Percentiles rank a stretch among this genome's conserved stretches.
phyloP scores from a whole-genome alignment of 2,797 vertebrate genomes.

The Limnodromus scolopaceus region DNA sequence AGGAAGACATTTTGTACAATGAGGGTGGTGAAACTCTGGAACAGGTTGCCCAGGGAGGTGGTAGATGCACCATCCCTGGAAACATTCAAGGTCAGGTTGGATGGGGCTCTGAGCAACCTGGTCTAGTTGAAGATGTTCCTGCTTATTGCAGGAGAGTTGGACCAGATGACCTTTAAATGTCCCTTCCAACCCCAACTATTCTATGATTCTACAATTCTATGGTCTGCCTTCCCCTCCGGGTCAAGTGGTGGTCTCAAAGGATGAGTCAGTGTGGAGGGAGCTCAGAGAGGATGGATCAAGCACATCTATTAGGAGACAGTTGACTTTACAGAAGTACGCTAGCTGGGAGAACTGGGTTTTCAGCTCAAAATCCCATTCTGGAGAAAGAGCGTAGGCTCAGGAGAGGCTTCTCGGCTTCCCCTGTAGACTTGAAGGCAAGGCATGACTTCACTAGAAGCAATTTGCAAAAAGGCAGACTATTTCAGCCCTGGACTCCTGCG shows the following conservation, averaged over 20 bases:
- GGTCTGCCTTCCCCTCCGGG: neutral
- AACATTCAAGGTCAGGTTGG: neutral
- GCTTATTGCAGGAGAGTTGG: neutral
- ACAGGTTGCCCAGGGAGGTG: neutral
- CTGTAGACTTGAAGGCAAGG: neutral
- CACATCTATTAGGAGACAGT: neutral
- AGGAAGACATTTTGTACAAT: neutral
- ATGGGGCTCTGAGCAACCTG: neutral
- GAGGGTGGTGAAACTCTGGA: neutral
- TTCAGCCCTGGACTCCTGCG: neutral
- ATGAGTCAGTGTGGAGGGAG: neutral
- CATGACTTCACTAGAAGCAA: neutral
- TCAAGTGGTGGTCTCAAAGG: fast-evolving
- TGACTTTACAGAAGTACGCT: neutral
- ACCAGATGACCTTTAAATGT: neutral
- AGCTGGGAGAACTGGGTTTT: neutral
- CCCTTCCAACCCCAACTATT: neutral
- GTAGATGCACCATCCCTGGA: neutral
- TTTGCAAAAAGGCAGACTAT: neutral
- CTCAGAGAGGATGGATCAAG: neutral
- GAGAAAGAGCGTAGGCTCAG: neutral
- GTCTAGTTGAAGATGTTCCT: neutral
- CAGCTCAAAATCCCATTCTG: neutral
- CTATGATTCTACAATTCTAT: neutral
- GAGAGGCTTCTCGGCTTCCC: neutral